Evolutionary conservation across 2,888 invertebrate species (phyloP).

Genomic region (Ormyrus thymus): DNA sequence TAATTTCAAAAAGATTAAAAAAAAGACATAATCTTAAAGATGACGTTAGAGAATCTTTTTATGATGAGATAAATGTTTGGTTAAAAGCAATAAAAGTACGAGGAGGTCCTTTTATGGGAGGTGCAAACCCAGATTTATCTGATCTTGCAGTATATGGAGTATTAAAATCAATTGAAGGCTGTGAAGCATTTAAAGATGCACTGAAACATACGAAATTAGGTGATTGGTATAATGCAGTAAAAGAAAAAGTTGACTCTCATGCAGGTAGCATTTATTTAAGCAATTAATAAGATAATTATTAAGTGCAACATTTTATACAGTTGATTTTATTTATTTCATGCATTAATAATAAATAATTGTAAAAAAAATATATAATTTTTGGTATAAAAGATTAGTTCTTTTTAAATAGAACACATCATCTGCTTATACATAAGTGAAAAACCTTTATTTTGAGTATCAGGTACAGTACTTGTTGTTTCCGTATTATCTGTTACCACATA

Average conservation of each 20-base stretch:
- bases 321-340: constrained; percentile 51
- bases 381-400: constrained; percentile 30
- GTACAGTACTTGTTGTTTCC: constrained; percentile 72
- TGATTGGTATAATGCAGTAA: constrained; percentile 87
- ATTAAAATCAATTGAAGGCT: constrained; percentile 94
- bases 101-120: constrained; percentile 89
- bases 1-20: constrained; percentile 92
- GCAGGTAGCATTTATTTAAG: constrained; percentile 76
- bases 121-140: constrained; percentile 89
- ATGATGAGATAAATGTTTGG: constrained; percentile 92
- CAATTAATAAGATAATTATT: constrained; percentile 50
- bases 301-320: constrained; percentile 41
- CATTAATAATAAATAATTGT: constrained; percentile 44
- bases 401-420: constrained; percentile 77
- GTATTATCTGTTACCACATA: constrained; percentile 83
- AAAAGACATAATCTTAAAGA: constrained; percentile 88
- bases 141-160: constrained; percentile 95
- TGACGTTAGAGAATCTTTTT: constrained; percentile 92
- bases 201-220: constrained; percentile 84
- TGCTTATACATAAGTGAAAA: constrained; percentile 84
- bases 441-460: constrained; percentile 84
- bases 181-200: constrained; percentile 90
- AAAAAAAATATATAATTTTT: constrained; percentile 46
- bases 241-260: constrained; percentile 79
- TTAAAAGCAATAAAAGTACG: constrained; percentile 81